A percentile compares a stretch with the other conserved stretches of the same genome.
Evolutionary conservation across 2,888 invertebrate species (phyloP).

Genomic region (Eristalis intricaria): DNA sequence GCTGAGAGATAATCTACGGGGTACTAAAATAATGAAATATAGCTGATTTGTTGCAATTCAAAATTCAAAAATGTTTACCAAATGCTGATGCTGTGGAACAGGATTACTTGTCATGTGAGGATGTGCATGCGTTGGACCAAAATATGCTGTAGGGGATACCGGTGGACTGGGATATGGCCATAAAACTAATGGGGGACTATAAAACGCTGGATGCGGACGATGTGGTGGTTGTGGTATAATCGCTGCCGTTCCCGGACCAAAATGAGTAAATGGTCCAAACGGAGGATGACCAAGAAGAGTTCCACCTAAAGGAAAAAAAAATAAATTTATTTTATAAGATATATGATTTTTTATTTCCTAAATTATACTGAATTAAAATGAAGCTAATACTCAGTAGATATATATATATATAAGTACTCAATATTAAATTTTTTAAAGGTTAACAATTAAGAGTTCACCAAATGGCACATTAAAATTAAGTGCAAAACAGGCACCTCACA

Average conservation of each 20-base stretch:
- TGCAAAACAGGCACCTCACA: constrained; percentile 40
- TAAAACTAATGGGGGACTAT: constrained; percentile 89
- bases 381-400: background rate
- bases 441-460: constrained; percentile 54
- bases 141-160: constrained; percentile 94
- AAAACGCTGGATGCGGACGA: constrained; percentile 83
- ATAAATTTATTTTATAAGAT: background rate
- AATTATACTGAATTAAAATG: background rate
- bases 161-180: constrained; percentile 98
- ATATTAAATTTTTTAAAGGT: constrained; percentile 27
- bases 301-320: constrained; percentile 81
- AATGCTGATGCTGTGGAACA: constrained; percentile 75
- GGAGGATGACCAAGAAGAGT: constrained; percentile 83
- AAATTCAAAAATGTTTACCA: constrained; percentile 74
- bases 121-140: constrained; percentile 84
- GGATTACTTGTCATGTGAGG: constrained; percentile 75
- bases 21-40: constrained; percentile 14
- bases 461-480: constrained; percentile 59
- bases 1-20: constrained; percentile 57
- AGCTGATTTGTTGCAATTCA: background rate
- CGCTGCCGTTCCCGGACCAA: constrained; percentile 83
- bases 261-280: constrained; percentile 81
- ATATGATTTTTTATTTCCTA: background rate
- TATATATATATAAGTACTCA: background rate
- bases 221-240: constrained; percentile 83